Evolutionary conservation across 2,888 invertebrate species (phyloP).

Genomic region (Phaedon cochleariae): DNA sequence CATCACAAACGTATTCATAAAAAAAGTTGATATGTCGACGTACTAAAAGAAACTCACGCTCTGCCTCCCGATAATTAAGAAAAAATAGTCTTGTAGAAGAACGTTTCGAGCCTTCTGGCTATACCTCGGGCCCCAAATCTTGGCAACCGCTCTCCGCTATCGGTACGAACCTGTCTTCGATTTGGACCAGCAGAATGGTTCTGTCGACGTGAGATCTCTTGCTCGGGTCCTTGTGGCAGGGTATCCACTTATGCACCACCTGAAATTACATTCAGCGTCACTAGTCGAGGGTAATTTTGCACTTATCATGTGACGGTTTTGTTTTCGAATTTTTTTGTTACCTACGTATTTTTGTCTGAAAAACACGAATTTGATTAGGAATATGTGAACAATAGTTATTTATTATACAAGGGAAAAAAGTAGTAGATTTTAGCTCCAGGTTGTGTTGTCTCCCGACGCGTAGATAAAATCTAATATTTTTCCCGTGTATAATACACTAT

Average conservation of each 20-base stretch:
- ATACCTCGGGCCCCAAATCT: conserved; percentile 73
- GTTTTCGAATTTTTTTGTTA: too few relatives aligned
- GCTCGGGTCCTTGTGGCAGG: conserved; percentile 88
- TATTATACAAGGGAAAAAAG: too few relatives aligned
- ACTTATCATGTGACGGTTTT: too few relatives aligned
- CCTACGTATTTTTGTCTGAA: too few relatives aligned
- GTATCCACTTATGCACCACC: conserved; percentile 94
- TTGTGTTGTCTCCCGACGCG: too few relatives aligned
- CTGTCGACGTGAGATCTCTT: conserved; percentile 92
- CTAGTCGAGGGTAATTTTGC: background rate
- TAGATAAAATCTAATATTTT: too few relatives aligned
- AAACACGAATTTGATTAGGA: too few relatives aligned
- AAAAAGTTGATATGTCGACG: background rate
- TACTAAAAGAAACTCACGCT: background rate
- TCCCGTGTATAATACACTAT: too few relatives aligned
- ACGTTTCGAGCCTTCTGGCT: conserved; percentile 32
- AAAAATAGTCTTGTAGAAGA: background rate
- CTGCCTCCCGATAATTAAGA: background rate
- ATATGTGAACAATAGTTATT: too few relatives aligned
- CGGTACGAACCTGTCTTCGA: conserved; percentile 92
- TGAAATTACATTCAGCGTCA: conserved; percentile 48
- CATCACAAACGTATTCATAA: too few relatives aligned
- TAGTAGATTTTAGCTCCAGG: too few relatives aligned
- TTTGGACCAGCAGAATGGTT: conserved; percentile 89
- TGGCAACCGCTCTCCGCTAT: conserved; percentile 90